Conservation (phyloP, 1,140 invertebrate genomes). For the Zaprionus vittiger region DNA sequence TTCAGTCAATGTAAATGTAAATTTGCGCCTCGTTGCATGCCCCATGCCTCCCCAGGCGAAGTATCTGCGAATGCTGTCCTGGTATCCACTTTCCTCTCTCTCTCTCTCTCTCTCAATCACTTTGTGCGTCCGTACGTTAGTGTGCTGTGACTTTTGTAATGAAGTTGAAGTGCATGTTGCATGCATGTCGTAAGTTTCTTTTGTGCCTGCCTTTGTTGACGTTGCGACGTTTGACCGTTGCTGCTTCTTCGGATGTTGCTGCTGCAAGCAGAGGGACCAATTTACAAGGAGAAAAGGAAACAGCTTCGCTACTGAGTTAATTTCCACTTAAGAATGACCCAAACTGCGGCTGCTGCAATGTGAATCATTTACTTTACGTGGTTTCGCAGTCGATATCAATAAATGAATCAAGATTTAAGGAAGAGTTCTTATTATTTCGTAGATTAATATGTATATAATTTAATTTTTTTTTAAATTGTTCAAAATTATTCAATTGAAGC, state of each 20-base stretch:
- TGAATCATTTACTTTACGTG: background rate
- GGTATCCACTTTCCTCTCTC: slow-evolving; percentile 31
- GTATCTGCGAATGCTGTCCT: slow-evolving; percentile 13
- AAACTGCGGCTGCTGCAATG: background rate
- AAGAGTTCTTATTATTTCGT: background rate
- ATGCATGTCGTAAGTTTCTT: slow-evolving; percentile 26
- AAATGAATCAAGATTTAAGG: background rate
- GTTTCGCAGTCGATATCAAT: background rate
- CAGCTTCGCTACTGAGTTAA: background rate
- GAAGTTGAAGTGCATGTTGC: slow-evolving; percentile 71
- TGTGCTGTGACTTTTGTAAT: slow-evolving; percentile 64
- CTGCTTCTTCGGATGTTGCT: slow-evolving; percentile 4
- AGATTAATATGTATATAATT: background rate
- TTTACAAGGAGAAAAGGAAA: slow-evolving; percentile 9
- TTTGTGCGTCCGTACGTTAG: background rate
- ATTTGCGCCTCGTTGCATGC: slow-evolving; percentile 72
- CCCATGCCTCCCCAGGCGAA: background rate
- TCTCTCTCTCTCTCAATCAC: background rate
- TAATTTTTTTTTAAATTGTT: background rate
- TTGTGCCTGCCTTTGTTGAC: slow-evolving; percentile 66
- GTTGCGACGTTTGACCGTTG: slow-evolving; percentile 61
- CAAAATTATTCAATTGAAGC: background rate
- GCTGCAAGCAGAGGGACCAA: slow-evolving; percentile 38
- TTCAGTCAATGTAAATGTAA: slow-evolving; percentile 81
- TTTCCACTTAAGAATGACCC: background rate